phyloP scores from a whole-genome alignment of 1,140 invertebrate genomes.

The Bombus superbus region DNA sequence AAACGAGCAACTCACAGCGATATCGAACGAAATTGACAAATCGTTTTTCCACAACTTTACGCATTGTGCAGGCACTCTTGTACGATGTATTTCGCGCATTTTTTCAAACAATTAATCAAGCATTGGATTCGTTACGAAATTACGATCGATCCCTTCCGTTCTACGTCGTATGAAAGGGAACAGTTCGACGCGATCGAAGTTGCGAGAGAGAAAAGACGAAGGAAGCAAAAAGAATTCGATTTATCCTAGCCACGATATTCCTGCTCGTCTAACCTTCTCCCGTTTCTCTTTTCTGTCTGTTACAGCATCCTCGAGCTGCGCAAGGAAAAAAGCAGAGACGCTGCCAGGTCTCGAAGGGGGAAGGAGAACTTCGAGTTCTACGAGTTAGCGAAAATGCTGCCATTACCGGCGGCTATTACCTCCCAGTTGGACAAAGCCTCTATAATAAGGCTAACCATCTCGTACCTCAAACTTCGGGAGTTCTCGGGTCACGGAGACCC shows the following conservation, averaged over 20 bases:
- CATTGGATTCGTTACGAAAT: not conserved
- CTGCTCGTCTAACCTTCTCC: conserved; percentile 51
- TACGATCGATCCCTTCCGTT: not conserved
- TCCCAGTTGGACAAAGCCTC: conserved; percentile 99
- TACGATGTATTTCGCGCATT: no score
- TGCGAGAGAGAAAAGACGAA: not conserved
- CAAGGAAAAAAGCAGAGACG: conserved; percentile 98
- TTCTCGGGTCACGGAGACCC: conserved; percentile 97
- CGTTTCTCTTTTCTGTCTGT: conserved; percentile 75
- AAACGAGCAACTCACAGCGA: not conserved
- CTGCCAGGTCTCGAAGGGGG: conserved; percentile 95
- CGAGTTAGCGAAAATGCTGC: conserved; percentile 98
- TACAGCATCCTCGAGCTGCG: conserved; percentile 97
- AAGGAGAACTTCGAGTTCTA: conserved; percentile 99
- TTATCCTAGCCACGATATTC: not conserved
- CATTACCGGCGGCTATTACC: conserved; percentile 97
- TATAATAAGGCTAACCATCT: conserved; percentile 98
- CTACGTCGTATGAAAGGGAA: not conserved
- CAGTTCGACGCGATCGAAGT: conserved; percentile 5
- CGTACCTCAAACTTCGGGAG: conserved; percentile 97
- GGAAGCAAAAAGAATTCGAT: conserved; percentile 10
- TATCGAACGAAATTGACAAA: not conserved
- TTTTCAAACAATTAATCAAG: no score
- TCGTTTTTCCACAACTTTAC: not conserved
- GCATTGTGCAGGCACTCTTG: no score